Base-by-base conservation (phyloP, 2,888 invertebrate species). In the Himalopsyche japonica region DNA sequence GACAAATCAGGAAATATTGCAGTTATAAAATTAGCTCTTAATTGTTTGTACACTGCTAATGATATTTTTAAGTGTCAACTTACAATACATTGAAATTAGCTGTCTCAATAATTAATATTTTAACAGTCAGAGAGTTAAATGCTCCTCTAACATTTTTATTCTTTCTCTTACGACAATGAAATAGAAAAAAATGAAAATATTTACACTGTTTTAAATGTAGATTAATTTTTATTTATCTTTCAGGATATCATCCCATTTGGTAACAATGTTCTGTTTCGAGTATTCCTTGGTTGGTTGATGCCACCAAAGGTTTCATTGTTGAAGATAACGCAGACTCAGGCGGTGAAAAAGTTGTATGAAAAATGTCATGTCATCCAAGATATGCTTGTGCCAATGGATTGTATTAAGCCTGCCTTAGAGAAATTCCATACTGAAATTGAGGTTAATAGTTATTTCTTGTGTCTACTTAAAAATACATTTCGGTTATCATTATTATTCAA, bases 211-310 rank as follows among this genome's bases (percentile, higher is more conserved):
- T 37, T 10, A 37, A 37, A 10, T 37, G 37, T 3, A 43, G 15
- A 43, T 43, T 37, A 8, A 37, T 20, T 80, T 30, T 57, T 30
- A 24, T 70, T 70, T 27, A 30, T 70, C 10, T 82, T 79, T 18
- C 90, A 96, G 95, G 96, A 97, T 87, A 96, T 97, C 80, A 94
- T 97, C 83, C 95, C 97, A 0, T 97, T 97, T 89, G 97, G 97
- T 32, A 97, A 97, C 90, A 93, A 95, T 88, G 89, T 92, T 0
- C 47, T 96, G 37, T 97, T 97, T 91, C 94, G 97, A 0, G 93
- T 92, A 87, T 89, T 96, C 15, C 92, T 96, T 84, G 97, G 97
- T 0, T 97, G 97, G 97, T 91, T 96, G 91, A 94, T 96, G 90
- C 97, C 97, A 0, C 96, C 96, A 0, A 97, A 97, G 89, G 94